These are phyloP conservation scores for Brachionus rotundiformis DNA, from an alignment of 1,140 invertebrate species.

Conservation along the genomic window DNA sequence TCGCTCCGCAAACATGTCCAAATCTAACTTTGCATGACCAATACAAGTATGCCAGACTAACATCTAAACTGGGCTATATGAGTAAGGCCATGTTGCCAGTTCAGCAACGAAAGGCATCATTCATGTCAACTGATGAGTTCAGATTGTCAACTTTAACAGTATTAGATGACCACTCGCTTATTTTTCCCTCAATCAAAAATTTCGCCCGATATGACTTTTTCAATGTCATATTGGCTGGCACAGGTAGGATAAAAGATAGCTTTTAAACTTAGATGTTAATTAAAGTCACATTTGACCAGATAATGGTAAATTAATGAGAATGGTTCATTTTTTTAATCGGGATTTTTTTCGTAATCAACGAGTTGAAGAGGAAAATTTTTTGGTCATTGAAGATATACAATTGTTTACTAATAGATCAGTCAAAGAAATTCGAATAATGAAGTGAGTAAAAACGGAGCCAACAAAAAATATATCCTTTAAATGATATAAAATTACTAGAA, in stretches of 20 bases:
- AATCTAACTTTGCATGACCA: constrained; percentile 12
- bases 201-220: neutral
- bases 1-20: constrained; percentile 42
- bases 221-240: constrained; percentile 32
- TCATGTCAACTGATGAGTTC: constrained; percentile 29
- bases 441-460: neutral
- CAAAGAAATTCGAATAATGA: constrained; percentile 14
- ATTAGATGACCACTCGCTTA: neutral
- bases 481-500: neutral
- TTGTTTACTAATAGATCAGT: constrained; percentile 7
- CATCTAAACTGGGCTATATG: constrained; percentile 43
- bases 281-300: too few species aligned
- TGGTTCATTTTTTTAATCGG: constrained; percentile 13
- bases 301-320: constrained; percentile 29
- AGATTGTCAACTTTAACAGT: neutral
- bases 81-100: constrained; percentile 31
- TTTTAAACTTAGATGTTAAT: too few species aligned
- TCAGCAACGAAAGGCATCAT: constrained; percentile 21
- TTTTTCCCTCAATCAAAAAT: neutral
- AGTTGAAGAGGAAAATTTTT: neutral
- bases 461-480: too few species aligned
- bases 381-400: constrained; percentile 37
- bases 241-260: neutral
- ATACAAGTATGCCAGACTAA: neutral
- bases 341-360: constrained; percentile 3